phyloP scores from a whole-genome alignment of 2,888 invertebrate genomes.

The Pseudococcus longispinus region DNA sequence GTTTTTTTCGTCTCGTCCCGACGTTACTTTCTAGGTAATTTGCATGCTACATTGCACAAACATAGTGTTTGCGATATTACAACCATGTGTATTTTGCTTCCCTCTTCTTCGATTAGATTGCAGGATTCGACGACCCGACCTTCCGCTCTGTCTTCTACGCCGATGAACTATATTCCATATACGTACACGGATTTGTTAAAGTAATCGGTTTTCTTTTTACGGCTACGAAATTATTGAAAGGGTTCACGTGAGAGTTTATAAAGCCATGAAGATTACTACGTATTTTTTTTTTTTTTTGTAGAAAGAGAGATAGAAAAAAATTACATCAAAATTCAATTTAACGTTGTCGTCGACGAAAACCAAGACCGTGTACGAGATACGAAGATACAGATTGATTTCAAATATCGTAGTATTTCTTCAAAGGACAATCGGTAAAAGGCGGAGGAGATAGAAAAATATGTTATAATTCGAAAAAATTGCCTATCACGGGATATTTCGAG shows the following conservation, averaged over 20 bases:
- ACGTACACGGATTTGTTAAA: not conserved
- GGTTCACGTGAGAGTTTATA: not conserved
- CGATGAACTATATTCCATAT: not conserved
- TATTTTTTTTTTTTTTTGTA: not conserved
- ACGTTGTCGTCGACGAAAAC: not conserved
- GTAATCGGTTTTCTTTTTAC: not conserved
- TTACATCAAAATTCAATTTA: slow-evolving; percentile 16
- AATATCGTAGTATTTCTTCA: not conserved
- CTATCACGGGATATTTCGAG: not conserved
- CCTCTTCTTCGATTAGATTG: not conserved
- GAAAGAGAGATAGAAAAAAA: not conserved
- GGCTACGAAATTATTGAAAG: not conserved
- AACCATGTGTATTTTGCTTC: not conserved
- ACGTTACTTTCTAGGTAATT: not conserved
- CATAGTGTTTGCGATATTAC: not conserved
- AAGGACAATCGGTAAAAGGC: not conserved
- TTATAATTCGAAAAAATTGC: not conserved
- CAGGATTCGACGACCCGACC: not conserved
- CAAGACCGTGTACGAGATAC: not conserved
- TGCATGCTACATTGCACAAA: slow-evolving; percentile 10
- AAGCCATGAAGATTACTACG: not conserved
- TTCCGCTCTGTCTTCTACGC: not conserved
- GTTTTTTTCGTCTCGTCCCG: not conserved
- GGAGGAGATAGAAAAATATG: not conserved
- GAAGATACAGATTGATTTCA: not conserved